These are phyloP conservation scores for Pardosa pseudoannulata DNA, from an alignment of 2,888 invertebrate species.

Conservation along the genomic window DNA sequence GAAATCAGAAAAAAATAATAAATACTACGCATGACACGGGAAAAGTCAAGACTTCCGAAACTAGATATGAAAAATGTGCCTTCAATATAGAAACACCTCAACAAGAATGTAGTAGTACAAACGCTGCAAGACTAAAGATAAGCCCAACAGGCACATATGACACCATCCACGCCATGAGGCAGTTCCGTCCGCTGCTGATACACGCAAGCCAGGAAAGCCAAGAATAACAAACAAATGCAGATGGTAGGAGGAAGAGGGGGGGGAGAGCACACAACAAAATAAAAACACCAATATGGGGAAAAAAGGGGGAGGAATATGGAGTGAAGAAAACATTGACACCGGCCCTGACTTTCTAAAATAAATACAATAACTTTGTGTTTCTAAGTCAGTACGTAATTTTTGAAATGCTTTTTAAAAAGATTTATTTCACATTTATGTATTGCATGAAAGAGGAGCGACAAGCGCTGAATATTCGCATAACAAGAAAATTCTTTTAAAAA, in stretches of 20 bases:
- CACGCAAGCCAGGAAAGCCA: not conserved
- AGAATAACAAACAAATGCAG: not conserved
- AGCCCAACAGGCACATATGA: not conserved
- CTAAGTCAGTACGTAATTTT: too few relatives aligned
- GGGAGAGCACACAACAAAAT: not conserved
- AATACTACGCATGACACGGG: too few relatives aligned
- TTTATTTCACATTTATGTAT: too few relatives aligned
- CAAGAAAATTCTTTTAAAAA: too few relatives aligned
- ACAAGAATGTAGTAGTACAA: conserved; percentile 5
- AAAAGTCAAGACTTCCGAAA: too few relatives aligned
- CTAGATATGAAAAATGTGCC: not conserved
- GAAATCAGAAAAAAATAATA: too few relatives aligned
- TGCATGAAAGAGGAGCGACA: too few relatives aligned
- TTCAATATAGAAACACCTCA: not conserved
- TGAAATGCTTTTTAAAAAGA: too few relatives aligned
- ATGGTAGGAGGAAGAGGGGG: not conserved
- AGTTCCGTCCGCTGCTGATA: conserved; percentile 11
- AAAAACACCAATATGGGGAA: not conserved
- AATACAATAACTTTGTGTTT: too few relatives aligned
- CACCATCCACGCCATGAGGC: not conserved
- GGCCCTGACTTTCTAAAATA: conserved; percentile 3
- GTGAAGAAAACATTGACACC: not conserved
- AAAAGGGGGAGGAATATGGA: not conserved
- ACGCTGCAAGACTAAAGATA: conserved; percentile 10
- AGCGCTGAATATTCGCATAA: too few relatives aligned